Evolutionary conservation across 2,888 invertebrate genomes (phyloP), one percentile per base, ranked within the genome.

Genomic region (Liodrosophila aerea): DNA sequence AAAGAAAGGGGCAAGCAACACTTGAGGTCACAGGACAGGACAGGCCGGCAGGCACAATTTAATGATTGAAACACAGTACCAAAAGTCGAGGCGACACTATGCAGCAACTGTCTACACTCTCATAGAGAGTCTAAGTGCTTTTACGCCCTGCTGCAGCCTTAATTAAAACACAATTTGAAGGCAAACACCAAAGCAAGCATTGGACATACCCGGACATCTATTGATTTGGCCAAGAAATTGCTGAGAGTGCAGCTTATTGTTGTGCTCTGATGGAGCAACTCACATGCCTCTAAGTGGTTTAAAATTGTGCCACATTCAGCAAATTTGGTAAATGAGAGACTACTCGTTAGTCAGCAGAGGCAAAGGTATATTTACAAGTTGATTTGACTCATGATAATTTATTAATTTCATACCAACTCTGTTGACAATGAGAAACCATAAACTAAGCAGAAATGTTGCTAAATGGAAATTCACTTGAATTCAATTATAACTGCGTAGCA

Each of bases 101-200:
- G 58, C 58, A 52, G 39, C 34, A 22, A 22, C 22, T 22, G 5
- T 22, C 22, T 22, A 4, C 22, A 22, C 22, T 22, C 3, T 22
- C 22, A 22, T 22, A 22, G 2, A 22, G 3, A 4, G 5, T 22
- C 3, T 22, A 22, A 50, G 31, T 49, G 37, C 5, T 40, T 39
- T 33, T 36, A n/a, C 18, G 8, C 44, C 37, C 11, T 41, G 41
- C 29, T 64, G 52, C 57, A 67, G 56, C 46, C 73, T 81, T 81
- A 84, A 84, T 84, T 81, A 81, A 81, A 81, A 65, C 65, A 59
- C 52, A 43, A 64, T 60, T 57, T 56, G 41, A 37, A 40, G 57
- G 37, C 54, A 39, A 59, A 62, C 45, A 39, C 50, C 29, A 7
- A 22, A 22, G 31, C 37, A 41, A 39, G 58, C 22, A 50, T 41